A percentile compares a stretch with the other conserved stretches of the same genome.
phyloP scores from a whole-genome alignment of 1,140 invertebrate species.

The Neuroterus valhalla region DNA sequence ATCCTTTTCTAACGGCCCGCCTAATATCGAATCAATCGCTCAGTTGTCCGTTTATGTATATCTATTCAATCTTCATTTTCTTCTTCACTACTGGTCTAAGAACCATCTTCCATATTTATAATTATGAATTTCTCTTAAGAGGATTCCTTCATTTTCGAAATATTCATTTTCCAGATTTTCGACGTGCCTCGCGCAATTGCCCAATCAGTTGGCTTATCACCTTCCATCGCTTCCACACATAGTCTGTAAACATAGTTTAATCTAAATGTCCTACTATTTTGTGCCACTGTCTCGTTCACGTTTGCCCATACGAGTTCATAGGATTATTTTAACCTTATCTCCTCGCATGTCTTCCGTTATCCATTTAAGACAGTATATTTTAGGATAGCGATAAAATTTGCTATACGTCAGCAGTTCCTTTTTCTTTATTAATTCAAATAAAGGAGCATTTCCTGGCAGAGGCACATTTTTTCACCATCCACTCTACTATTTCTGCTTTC shows the following conservation, averaged over 20 bases:
- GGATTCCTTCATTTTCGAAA: too few relatives aligned
- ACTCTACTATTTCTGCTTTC: neutral
- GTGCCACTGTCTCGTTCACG: neutral
- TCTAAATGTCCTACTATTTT: neutral
- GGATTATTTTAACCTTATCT: neutral
- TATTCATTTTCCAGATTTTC: neutral
- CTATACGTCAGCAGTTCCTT: neutral
- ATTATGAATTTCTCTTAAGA: too few relatives aligned
- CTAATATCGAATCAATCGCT: too few relatives aligned
- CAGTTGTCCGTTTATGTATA: too few relatives aligned
- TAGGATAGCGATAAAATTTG: neutral
- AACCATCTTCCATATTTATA: too few relatives aligned
- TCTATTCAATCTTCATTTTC: too few relatives aligned
- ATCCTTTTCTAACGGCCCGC: too few relatives aligned
- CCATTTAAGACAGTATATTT: neutral
- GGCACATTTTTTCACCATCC: neutral
- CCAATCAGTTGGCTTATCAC: neutral
- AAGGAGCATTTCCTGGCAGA: too few relatives aligned
- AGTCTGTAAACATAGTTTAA: slow-evolving; percentile 1
- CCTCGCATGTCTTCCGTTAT: neutral
- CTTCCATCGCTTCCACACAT: neutral
- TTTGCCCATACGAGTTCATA: slow-evolving; percentile 12
- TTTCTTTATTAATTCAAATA: too few relatives aligned
- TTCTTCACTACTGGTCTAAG: too few relatives aligned
- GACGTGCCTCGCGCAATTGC: neutral